Conservation (phyloP, 2,797 vertebrate genomes). For the Helostoma temminkii region DNA sequence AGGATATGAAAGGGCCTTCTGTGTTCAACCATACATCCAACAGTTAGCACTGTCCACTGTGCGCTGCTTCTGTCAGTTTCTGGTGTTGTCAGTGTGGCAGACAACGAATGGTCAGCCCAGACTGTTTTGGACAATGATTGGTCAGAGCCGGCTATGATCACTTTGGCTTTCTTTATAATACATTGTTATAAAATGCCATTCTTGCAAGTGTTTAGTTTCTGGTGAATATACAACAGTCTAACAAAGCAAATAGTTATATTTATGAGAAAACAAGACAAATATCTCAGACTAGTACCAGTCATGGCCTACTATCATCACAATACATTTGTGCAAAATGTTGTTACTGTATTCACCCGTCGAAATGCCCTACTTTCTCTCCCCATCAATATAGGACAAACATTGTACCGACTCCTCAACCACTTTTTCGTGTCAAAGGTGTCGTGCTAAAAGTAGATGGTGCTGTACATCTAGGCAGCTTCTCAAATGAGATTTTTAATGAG, state of each 20-base stretch:
- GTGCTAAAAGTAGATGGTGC: constrained; percentile 79
- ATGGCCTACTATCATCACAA: constrained; percentile 42
- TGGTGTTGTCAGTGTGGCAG: too few relatives aligned
- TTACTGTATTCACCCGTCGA: constrained; percentile 69
- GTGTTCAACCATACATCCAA: too few relatives aligned
- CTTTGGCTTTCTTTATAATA: too few relatives aligned
- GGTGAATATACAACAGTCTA: constrained; percentile 1
- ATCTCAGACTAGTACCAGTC: constrained; percentile 32
- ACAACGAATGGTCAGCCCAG: too few relatives aligned
- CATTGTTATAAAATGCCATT: too few relatives aligned
- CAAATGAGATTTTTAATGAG: constrained; percentile 84
- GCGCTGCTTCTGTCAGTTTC: too few relatives aligned
- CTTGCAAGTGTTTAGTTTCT: too few relatives aligned
- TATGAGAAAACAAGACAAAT: constrained; percentile 37
- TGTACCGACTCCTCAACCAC: constrained; percentile 62
- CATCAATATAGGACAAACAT: constrained; percentile 78
- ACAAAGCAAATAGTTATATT: constrained; percentile 35
- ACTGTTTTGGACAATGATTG: too few relatives aligned
- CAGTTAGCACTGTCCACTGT: too few relatives aligned
- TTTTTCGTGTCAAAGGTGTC: constrained; percentile 75
- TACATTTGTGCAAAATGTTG: constrained; percentile 72
- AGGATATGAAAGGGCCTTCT: too few relatives aligned
- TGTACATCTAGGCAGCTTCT: constrained; percentile 69
- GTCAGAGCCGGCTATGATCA: too few relatives aligned
- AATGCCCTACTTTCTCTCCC: constrained; percentile 75